A percentile compares a stretch with the other conserved stretches of the same genome.
Conservation (phyloP, 1,140 invertebrate species). For the Halesus radiatus region DNA sequence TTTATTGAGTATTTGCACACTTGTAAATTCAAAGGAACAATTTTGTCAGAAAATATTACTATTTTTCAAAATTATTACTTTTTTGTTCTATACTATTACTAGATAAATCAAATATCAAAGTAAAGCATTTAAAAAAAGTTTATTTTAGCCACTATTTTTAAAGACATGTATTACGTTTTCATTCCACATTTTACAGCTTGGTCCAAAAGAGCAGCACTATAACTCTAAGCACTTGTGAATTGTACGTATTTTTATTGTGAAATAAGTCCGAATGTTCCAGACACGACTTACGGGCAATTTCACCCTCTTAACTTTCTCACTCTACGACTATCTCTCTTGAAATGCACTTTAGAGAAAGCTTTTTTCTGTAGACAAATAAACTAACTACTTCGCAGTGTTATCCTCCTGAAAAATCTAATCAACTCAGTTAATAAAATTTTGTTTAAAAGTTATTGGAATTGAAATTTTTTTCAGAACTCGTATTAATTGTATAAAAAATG, state of each 20-base stretch:
- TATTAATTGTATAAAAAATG: too few species aligned
- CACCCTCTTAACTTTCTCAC: slow-evolving; percentile 41
- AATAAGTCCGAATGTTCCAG: slow-evolving; percentile 49
- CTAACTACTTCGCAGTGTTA: slow-evolving; percentile 20
- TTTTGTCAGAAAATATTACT: too few species aligned
- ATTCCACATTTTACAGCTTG: slow-evolving; percentile 14
- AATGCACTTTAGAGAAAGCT: slow-evolving; percentile 56
- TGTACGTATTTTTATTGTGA: slow-evolving; percentile 36
- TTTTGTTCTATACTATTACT: too few species aligned
- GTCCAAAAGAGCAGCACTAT: slow-evolving; percentile 36
- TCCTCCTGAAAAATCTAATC: slow-evolving; percentile 2
- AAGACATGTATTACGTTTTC: too few species aligned
- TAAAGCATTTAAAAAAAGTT: too few species aligned
- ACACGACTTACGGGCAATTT: slow-evolving; percentile 45
- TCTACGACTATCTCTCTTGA: slow-evolving; percentile 44
- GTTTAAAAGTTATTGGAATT: too few species aligned
- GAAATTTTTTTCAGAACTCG: too few species aligned
- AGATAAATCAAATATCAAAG: too few species aligned
- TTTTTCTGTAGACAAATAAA: slow-evolving; percentile 42
- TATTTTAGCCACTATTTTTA: too few species aligned
- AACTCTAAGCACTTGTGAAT: slow-evolving; percentile 41
- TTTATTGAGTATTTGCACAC: too few species aligned
- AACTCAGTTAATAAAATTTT: neutral
- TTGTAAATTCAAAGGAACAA: too few species aligned
- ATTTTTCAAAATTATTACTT: too few species aligned